phyloP scores from a whole-genome alignment of 2,888 invertebrate genomes.

The Eupithecia subfuscata region DNA sequence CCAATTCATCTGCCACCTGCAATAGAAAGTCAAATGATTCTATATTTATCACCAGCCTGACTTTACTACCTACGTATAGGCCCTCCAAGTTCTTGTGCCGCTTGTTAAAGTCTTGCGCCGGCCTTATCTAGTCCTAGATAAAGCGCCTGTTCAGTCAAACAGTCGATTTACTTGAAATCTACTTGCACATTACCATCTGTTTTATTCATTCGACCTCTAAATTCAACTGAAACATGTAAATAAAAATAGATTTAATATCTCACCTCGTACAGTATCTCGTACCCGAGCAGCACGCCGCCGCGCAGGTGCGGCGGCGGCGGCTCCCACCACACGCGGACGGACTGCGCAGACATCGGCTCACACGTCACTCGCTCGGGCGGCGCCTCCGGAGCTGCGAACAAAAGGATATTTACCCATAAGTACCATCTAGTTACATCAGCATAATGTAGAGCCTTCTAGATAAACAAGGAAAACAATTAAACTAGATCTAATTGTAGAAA shows the following conservation, averaged over 20 bases:
- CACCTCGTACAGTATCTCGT: conserved; percentile 90
- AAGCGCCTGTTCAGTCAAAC: background rate
- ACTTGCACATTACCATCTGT: background rate
- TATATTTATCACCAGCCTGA: background rate
- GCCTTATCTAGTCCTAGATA: background rate
- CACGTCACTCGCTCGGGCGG: conserved; percentile 90
- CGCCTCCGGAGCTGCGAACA: conserved; percentile 87
- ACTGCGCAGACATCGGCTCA: conserved; percentile 89
- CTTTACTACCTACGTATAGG: background rate
- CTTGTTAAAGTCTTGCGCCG: background rate
- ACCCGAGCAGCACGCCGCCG: conserved; percentile 90
- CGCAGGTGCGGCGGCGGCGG: conserved; percentile 87
- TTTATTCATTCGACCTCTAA: background rate
- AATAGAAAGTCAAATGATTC: background rate
- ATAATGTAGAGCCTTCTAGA: background rate
- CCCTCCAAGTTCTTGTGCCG: background rate
- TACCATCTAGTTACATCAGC: background rate
- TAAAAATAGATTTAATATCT: background rate
- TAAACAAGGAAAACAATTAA: no score
- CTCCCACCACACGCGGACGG: conserved; percentile 90
- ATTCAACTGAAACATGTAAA: background rate
- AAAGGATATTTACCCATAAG: background rate
- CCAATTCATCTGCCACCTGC: conserved; percentile 61
- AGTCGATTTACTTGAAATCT: no score
- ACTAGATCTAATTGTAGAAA: background rate